Evolutionary conservation across 2,797 vertebrate genomes (phyloP).

Genomic region (Syngnathus acus): DNA sequence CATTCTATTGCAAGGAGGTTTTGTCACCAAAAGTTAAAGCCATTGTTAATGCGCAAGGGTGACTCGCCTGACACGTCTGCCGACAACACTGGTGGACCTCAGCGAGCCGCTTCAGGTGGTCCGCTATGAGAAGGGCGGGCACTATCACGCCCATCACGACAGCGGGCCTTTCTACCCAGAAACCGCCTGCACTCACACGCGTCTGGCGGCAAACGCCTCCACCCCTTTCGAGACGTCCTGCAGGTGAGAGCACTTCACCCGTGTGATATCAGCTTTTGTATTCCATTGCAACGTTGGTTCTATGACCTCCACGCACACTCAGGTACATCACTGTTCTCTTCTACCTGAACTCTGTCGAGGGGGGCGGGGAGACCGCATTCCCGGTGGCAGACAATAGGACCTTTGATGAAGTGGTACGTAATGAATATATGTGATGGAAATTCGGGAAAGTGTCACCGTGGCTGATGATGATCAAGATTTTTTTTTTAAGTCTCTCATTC

Average conservation of each 20-base stretch:
- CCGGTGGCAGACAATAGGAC: conserved; percentile 98
- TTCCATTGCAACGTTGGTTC: conserved; percentile 20
- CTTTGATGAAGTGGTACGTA: conserved; percentile 92
- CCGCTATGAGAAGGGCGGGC: conserved; percentile 88
- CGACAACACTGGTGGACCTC: conserved; percentile 84
- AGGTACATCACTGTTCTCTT: conserved; percentile 98
- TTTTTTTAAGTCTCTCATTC: conserved; percentile 83
- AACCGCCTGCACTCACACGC: conserved; percentile 94
- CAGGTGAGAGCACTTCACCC: conserved; percentile 71
- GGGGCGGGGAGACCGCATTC: conserved; percentile 95
- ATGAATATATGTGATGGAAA: conserved; percentile 6
- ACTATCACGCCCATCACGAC: conserved; percentile 97
- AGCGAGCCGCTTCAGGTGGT: conserved; percentile 97
- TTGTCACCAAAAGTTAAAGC: neutral
- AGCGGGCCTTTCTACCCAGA: conserved; percentile 94
- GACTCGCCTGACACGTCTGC: conserved; percentile 84
- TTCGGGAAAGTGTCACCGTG: neutral
- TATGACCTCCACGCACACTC: conserved; percentile 44
- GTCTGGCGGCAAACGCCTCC: conserved; percentile 82
- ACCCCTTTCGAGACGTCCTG: conserved; percentile 95
- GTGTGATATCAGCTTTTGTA: conserved; percentile 5
- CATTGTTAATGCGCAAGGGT: conserved; percentile 62
- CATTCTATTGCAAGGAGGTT: neutral
- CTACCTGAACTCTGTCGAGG: conserved; percentile 97
- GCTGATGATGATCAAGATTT: neutral